phyloP scores from a whole-genome alignment of 2,797 vertebrate genomes.

The Carduelis carduelis region DNA sequence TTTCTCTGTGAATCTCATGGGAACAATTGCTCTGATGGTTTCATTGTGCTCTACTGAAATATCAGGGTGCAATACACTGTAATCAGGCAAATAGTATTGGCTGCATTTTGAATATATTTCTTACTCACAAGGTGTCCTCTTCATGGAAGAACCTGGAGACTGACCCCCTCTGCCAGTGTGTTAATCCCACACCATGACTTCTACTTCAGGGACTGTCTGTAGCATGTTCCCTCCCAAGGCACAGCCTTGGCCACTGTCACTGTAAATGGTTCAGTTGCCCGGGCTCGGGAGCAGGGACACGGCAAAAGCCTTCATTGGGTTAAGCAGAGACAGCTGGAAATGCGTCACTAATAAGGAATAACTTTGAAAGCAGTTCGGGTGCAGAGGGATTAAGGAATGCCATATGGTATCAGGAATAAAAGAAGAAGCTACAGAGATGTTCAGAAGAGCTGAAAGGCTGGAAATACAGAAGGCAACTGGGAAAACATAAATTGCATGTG shows the following conservation, averaged over 20 bases:
- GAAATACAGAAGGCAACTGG: neutral
- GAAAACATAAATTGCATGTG: neutral
- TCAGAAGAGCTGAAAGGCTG: conserved; percentile 9
- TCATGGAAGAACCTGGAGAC: neutral
- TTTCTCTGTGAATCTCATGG: neutral
- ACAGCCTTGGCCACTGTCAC: neutral
- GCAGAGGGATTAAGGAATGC: conserved; percentile 33
- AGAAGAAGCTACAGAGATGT: neutral
- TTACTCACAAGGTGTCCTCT: neutral
- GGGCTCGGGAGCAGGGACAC: neutral
- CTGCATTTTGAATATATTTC: neutral
- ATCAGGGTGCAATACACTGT: neutral
- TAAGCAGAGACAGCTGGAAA: conserved; percentile 10
- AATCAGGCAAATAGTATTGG: neutral
- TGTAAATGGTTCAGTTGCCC: neutral
- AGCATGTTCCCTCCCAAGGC: neutral
- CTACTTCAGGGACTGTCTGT: neutral
- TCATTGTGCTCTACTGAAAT: neutral
- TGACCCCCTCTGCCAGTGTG: neutral
- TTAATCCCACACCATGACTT: neutral
- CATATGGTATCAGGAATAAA: conserved; percentile 11
- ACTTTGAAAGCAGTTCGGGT: conserved; percentile 22
- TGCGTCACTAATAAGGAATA: conserved; percentile 17
- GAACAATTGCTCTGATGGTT: neutral
- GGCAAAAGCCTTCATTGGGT: neutral